Evolutionary conservation across 2,797 vertebrate species (phyloP).

Genomic region (Danio jaintianensis): DNA sequence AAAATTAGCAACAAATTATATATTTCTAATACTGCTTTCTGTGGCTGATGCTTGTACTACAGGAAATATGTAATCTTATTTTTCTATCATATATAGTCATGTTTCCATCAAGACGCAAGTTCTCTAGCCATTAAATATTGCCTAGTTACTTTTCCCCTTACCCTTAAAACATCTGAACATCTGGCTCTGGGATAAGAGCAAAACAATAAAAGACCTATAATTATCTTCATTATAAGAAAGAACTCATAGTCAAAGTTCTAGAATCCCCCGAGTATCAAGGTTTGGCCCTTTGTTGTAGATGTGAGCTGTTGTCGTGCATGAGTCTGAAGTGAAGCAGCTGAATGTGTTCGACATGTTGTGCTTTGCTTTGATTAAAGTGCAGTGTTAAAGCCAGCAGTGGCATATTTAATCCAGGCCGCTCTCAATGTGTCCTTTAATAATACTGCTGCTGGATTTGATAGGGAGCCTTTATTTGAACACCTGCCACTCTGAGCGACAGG

Average conservation of each 20-base stretch:
- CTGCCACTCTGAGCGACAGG: conserved; percentile 68
- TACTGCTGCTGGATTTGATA: conserved; percentile 60
- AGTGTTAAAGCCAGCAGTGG: conserved; percentile 22
- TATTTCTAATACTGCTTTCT: no score
- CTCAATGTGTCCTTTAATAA: conserved; percentile 43
- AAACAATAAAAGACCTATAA: neutral
- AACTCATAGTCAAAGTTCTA: neutral
- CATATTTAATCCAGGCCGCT: conserved; percentile 24
- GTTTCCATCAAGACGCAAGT: no score
- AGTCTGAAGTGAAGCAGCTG: neutral
- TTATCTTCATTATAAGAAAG: no score
- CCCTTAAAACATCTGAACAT: neutral
- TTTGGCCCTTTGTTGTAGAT: neutral
- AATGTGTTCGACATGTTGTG: neutral
- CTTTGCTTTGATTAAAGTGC: conserved; percentile 30
- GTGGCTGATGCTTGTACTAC: no score
- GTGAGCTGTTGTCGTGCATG: neutral
- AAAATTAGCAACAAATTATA: no score
- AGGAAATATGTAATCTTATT: no score
- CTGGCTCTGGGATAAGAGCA: neutral
- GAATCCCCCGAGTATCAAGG: neutral
- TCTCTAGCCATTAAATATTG: no score
- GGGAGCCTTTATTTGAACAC: conserved; percentile 80
- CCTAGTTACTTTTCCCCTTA: no score
- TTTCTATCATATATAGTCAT: no score